Percentiles rank a stretch among this genome's conserved stretches.
phyloP scores from a whole-genome alignment of 1,140 invertebrate genomes.

The Eubasilissa regina region DNA sequence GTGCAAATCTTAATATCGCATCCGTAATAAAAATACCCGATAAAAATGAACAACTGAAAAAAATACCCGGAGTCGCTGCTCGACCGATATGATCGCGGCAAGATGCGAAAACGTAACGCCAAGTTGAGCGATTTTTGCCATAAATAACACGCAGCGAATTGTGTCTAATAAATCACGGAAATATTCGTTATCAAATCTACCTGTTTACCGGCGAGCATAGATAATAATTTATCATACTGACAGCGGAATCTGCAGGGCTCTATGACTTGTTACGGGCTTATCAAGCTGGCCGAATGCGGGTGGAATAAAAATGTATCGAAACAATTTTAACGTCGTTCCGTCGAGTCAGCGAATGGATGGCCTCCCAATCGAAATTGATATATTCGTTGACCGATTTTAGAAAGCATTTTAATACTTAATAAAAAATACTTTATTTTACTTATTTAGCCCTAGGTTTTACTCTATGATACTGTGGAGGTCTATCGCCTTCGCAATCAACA shows the following conservation, averaged over 20 bases:
- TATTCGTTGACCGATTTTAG: no score
- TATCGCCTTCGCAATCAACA: no score
- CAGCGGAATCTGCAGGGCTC: conserved; percentile 22
- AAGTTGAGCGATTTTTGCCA: not conserved
- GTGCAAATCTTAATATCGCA: no score
- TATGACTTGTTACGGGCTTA: conserved; percentile 26
- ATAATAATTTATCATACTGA: conserved; percentile 47
- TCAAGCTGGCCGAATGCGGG: conserved; percentile 6
- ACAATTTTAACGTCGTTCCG: not conserved
- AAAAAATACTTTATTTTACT: no score
- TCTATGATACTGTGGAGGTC: no score
- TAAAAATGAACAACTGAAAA: no score
- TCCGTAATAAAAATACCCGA: no score
- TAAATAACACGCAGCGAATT: conserved; percentile 57
- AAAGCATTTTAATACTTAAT: no score
- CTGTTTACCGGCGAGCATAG: conserved; percentile 53
- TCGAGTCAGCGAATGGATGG: not conserved
- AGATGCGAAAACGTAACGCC: not conserved
- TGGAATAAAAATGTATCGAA: conserved; percentile 27
- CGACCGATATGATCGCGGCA: not conserved
- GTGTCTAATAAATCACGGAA: conserved; percentile 56
- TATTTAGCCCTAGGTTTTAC: no score
- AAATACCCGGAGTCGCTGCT: no score
- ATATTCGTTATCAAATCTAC: conserved; percentile 58
- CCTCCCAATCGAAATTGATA: no score